Percentiles rank a stretch among this genome's conserved stretches.
Evolutionary conservation across 2,888 invertebrate genomes (phyloP).

Genomic region (Parascotia fuliginaria): DNA sequence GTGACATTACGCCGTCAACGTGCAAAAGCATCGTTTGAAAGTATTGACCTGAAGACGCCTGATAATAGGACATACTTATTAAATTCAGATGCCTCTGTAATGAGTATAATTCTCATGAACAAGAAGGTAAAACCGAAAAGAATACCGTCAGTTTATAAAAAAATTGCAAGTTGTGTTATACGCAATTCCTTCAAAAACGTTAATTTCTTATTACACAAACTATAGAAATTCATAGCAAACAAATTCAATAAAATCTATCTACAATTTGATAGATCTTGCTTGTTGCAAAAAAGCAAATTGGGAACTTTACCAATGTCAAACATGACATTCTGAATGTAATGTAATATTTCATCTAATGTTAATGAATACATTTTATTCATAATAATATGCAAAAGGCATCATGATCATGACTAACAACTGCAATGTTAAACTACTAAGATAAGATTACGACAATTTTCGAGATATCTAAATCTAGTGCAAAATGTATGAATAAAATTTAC

Average conservation of each 20-base stretch:
- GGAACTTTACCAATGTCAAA: conserved; percentile 13
- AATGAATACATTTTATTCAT: too few species aligned
- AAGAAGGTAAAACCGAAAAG: conserved; percentile 48
- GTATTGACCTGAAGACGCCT: conserved; percentile 56
- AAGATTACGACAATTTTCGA: background rate
- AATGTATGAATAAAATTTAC: too few species aligned
- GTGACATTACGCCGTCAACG: conserved; percentile 38
- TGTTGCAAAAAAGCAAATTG: conserved; percentile 23
- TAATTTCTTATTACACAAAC: conserved; percentile 32
- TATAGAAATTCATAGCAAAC: conserved; percentile 14
- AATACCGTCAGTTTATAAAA: conserved; percentile 49
- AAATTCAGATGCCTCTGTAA: conserved; percentile 63
- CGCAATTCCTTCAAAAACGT: conserved; percentile 62
- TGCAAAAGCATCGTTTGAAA: conserved; percentile 62
- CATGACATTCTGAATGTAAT: conserved; percentile 17
- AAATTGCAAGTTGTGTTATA: conserved; percentile 52
- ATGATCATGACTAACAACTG: background rate
- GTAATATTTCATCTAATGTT: too few species aligned
- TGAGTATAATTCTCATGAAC: conserved; percentile 64
- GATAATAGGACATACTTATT: conserved; percentile 43
- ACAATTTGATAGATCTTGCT: too few species aligned
- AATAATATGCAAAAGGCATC: too few species aligned
- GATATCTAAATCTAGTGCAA: background rate
- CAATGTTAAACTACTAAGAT: background rate
- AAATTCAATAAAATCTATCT: background rate